phyloP scores from a whole-genome alignment of 2,113 vertebrate species.

The Accipiter cooperii region DNA sequence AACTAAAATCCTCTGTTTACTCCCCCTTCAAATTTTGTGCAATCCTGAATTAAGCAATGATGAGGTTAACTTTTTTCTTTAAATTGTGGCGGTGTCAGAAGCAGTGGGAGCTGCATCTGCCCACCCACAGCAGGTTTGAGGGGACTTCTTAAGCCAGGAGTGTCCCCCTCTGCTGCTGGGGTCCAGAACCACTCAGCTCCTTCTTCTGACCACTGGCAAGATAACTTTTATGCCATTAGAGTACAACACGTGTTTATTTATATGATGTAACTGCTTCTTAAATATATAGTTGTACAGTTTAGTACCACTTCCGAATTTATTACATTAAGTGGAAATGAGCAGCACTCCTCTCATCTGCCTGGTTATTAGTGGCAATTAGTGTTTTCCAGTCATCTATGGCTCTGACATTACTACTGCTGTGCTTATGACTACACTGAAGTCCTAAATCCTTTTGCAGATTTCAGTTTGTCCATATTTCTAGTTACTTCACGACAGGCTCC shows the following conservation, averaged over 20 bases:
- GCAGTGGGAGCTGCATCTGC: not conserved
- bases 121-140: not conserved
- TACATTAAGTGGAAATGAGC: not conserved
- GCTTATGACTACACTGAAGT: not conserved
- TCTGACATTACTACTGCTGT: not conserved
- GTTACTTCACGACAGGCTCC: constrained; percentile 32
- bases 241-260: not conserved
- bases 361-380: not conserved
- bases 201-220: not conserved
- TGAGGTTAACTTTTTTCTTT: not conserved
- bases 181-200: not conserved
- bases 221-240: not conserved
- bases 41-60: not conserved
- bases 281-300: not conserved
- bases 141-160: not conserved
- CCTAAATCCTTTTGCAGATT: constrained; percentile 35
- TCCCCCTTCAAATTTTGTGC: not conserved
- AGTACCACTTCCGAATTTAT: not conserved
- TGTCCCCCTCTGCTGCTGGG: not conserved
- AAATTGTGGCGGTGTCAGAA: not conserved
- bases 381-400: not conserved
- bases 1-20: not conserved
- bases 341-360: not conserved
- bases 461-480: constrained; percentile 43
- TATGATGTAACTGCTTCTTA: not conserved